Evolutionary conservation across 2,113 vertebrate species (phyloP).

Genomic region (Megaceryle maxima): DNA sequence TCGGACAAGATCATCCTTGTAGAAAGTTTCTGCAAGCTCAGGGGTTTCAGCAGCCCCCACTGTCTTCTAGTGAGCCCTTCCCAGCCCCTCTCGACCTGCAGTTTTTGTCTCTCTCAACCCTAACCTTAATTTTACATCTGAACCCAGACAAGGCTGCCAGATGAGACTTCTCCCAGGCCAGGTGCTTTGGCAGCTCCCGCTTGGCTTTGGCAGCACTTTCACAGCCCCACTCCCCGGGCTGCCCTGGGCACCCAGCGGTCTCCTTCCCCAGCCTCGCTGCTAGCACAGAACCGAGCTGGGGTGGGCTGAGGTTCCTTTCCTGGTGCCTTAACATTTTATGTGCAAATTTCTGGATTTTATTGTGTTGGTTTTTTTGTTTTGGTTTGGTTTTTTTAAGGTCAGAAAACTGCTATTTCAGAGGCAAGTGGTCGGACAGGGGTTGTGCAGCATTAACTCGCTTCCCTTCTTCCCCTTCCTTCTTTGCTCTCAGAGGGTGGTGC

Average conservation of each 20-base stretch:
- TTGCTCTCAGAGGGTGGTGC: accelerated
- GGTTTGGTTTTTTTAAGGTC: not conserved
- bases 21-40: not conserved
- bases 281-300: not conserved
- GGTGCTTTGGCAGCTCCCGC: not conserved
- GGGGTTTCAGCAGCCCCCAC: not conserved
- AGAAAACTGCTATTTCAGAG: not conserved
- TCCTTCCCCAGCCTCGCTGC: accelerated
- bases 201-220: not conserved
- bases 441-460: not conserved
- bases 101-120: not conserved
- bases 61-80: not conserved
- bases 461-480: not conserved
- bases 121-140: not conserved
- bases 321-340: not conserved
- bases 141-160: not conserved
- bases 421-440: accelerated
- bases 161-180: not conserved
- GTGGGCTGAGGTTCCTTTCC: not conserved
- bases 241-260: not conserved
- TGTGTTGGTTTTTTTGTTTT: too few relatives aligned
- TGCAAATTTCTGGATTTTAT: not conserved
- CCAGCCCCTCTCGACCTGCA: not conserved
- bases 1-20: not conserved
- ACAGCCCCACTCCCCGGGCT: accelerated